These are phyloP conservation scores for Plutomurus gul DNA, from an alignment of 1,140 invertebrate species.

Conservation along the genomic window DNA sequence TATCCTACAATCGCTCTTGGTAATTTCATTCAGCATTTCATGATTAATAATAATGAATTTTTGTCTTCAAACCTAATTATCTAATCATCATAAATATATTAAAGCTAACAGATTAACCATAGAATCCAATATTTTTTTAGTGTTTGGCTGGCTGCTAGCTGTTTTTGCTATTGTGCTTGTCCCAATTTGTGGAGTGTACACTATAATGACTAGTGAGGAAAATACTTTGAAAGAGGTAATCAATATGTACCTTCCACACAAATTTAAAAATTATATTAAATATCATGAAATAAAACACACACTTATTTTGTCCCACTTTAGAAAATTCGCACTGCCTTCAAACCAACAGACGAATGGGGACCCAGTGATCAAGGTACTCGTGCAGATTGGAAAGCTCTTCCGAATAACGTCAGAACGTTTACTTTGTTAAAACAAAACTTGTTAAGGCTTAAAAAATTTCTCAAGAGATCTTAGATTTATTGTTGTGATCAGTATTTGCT, in stretches of 20 bases:
- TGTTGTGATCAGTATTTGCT: neutral
- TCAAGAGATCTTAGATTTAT: neutral
- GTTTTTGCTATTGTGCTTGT: constrained; percentile 64
- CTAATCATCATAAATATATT: neutral
- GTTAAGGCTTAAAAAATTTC: neutral
- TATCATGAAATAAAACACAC: neutral
- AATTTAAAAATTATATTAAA: neutral
- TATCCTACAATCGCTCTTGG: constrained; percentile 55
- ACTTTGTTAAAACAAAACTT: neutral
- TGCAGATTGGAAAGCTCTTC: constrained; percentile 60
- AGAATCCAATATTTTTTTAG: constrained; percentile 41
- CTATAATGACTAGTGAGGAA: constrained; percentile 50
- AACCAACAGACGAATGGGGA: constrained; percentile 65
- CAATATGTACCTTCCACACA: neutral
- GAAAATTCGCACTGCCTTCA: constrained; percentile 62
- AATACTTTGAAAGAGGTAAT: constrained; percentile 50
- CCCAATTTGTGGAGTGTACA: constrained; percentile 62
- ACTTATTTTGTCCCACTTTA: constrained; percentile 54
- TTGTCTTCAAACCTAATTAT: neutral
- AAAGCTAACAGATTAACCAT: neutral
- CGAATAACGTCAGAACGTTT: neutral
- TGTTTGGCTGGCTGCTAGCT: constrained; percentile 62
- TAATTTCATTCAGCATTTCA: constrained; percentile 56
- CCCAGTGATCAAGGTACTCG: constrained; percentile 61
- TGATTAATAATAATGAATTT: neutral